Percentiles rank a stretch among this genome's conserved stretches.
Conservation (phyloP, 2,888 invertebrate genomes). For the Galerucella nymphaeae region DNA sequence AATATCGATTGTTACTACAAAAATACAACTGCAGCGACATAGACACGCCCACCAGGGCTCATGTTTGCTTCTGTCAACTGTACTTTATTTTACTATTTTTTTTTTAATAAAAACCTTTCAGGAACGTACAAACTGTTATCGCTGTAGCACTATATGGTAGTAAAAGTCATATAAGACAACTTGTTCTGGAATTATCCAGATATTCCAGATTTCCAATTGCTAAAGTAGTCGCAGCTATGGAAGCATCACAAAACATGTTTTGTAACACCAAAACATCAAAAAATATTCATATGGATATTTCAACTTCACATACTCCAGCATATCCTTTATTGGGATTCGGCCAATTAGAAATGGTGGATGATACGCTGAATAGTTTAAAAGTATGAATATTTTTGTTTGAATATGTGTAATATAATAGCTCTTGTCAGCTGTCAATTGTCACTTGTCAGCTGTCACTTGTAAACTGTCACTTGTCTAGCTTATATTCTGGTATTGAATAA, state of each 20-base stretch:
- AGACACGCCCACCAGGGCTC: too few species aligned
- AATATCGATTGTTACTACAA: too few species aligned
- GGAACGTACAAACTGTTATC: slow-evolving; percentile 66
- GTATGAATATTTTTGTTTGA: slow-evolving; percentile 33
- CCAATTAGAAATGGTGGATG: slow-evolving; percentile 58
- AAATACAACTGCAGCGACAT: too few species aligned
- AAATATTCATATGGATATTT: slow-evolving; percentile 18
- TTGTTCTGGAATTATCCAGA: slow-evolving; percentile 61
- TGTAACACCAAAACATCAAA: slow-evolving; percentile 10
- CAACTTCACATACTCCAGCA: slow-evolving; percentile 39
- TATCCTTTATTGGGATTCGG: slow-evolving; percentile 56
- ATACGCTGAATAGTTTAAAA: slow-evolving; percentile 53
- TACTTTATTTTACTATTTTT: not conserved
- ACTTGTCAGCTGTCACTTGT: not conserved
- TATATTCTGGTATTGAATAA: too few species aligned
- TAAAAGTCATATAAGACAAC: slow-evolving; percentile 63
- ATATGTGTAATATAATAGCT: too few species aligned
- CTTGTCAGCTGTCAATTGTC: not conserved
- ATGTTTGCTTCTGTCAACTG: too few species aligned
- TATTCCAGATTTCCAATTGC: slow-evolving; percentile 52
- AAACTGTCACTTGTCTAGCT: too few species aligned
- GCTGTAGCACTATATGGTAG: slow-evolving; percentile 67
- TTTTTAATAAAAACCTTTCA: slow-evolving; percentile 39
- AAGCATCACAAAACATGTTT: slow-evolving; percentile 50
- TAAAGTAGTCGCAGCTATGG: slow-evolving; percentile 54